Percentiles rank a stretch among this genome's conserved stretches.
Conservation (phyloP, 2,797 vertebrate genomes). For the Myotis myotis region DNA sequence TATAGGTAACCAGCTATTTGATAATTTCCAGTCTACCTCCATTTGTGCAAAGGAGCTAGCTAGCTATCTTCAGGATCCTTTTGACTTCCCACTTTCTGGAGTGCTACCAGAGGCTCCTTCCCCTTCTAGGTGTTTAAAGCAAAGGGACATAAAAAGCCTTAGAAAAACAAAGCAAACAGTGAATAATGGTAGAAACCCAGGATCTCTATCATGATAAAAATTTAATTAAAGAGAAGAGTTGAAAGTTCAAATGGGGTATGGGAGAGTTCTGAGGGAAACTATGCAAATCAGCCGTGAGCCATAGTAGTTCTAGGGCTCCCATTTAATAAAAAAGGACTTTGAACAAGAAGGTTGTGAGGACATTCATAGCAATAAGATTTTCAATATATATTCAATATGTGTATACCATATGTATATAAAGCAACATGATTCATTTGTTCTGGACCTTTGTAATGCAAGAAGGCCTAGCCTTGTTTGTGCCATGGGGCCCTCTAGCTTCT, state of each 20-base stretch:
- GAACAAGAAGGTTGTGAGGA: neutral
- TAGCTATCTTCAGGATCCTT: conserved; percentile 42
- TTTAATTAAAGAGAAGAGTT: conserved; percentile 42
- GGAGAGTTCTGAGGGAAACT: conserved; percentile 32
- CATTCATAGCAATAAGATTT: conserved; percentile 31
- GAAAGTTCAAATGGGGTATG: conserved; percentile 1
- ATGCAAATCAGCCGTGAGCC: neutral
- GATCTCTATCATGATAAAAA: neutral
- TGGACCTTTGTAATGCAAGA: neutral
- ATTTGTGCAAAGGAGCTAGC: conserved; percentile 39
- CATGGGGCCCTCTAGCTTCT: neutral
- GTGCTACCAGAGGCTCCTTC: conserved; percentile 9
- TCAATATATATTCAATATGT: neutral
- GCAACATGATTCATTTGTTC: conserved; percentile 32
- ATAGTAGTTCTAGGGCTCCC: neutral
- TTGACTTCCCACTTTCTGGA: conserved; percentile 19
- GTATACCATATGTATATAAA: neutral
- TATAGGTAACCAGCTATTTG: conserved; percentile 11
- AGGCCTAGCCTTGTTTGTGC: neutral
- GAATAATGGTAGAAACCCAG: neutral
- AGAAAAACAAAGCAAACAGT: neutral
- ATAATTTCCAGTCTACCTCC: neutral
- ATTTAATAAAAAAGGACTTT: conserved; percentile 38
- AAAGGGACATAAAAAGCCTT: conserved; percentile 4
- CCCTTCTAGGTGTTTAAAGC: conserved; percentile 18